Evolutionary conservation across 2,113 vertebrate species (phyloP).

Genomic region (Dendropsophus ebraccatus): DNA sequence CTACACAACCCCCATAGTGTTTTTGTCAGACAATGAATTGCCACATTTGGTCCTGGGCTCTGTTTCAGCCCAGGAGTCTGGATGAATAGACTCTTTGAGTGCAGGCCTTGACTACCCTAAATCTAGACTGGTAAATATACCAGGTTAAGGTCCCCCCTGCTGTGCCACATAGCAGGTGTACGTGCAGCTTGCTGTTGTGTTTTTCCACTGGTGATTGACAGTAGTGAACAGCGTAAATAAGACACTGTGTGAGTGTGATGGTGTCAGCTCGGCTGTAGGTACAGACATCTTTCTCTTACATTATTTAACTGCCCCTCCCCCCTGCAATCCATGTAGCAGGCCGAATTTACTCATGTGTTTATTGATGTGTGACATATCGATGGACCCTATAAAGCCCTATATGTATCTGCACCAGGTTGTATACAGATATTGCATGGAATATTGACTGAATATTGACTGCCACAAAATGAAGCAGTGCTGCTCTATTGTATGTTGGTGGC

Average conservation of each 20-base stretch:
- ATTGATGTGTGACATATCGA: background rate
- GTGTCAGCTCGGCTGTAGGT: background rate
- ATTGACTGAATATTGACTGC: background rate
- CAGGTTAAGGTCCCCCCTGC: background rate
- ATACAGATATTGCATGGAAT: background rate
- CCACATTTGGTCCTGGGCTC: background rate
- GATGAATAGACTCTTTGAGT: constrained; percentile 14
- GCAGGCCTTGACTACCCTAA: background rate
- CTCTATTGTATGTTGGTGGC: background rate
- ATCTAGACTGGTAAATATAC: background rate
- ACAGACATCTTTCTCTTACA: background rate
- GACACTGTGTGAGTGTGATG: background rate
- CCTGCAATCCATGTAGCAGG: background rate
- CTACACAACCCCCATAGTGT: background rate
- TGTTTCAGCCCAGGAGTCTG: background rate
- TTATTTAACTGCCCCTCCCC: background rate
- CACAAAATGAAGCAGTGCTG: background rate
- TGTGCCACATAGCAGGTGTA: background rate
- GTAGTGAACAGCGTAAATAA: background rate
- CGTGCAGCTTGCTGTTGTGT: background rate
- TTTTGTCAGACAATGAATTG: background rate
- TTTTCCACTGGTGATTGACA: constrained; percentile 3
- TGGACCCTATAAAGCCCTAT: too few relatives aligned
- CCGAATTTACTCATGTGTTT: background rate
- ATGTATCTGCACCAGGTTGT: background rate